phyloP scores from a whole-genome alignment of 2,888 invertebrate genomes.

The Leptura quadrifasciata region DNA sequence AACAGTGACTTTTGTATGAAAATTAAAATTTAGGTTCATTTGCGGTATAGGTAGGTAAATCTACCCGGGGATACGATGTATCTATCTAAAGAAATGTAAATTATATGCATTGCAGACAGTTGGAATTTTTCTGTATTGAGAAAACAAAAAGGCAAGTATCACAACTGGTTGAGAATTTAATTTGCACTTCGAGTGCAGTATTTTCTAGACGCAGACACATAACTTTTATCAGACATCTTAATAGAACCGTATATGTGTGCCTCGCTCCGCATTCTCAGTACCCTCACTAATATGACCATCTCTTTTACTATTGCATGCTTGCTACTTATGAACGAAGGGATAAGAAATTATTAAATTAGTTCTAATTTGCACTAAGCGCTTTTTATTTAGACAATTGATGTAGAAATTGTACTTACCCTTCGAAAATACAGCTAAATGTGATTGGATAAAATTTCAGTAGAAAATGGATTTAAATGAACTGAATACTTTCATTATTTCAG shows the following conservation, averaged over 20 bases:
- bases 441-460: too few relatives aligned
- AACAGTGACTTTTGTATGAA: too few relatives aligned
- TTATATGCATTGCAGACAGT: too few relatives aligned
- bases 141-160: not conserved
- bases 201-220: constrained; percentile 6
- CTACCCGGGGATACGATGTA: too few relatives aligned
- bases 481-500: too few relatives aligned
- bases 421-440: too few relatives aligned
- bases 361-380: not conserved
- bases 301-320: not conserved
- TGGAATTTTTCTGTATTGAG: not conserved
- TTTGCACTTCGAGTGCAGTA: not conserved
- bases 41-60: too few relatives aligned
- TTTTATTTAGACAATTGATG: too few relatives aligned
- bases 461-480: too few relatives aligned
- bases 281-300: not conserved
- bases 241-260: not conserved
- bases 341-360: not conserved
- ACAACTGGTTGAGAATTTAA: not conserved
- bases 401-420: too few relatives aligned
- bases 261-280: not conserved
- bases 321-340: not conserved
- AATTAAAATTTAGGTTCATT: too few relatives aligned
- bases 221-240: constrained; percentile 7
- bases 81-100: too few relatives aligned